These are phyloP conservation scores for Agrochola lychnidis DNA, from an alignment of 2,888 invertebrate genomes.

Conservation along the genomic window DNA sequence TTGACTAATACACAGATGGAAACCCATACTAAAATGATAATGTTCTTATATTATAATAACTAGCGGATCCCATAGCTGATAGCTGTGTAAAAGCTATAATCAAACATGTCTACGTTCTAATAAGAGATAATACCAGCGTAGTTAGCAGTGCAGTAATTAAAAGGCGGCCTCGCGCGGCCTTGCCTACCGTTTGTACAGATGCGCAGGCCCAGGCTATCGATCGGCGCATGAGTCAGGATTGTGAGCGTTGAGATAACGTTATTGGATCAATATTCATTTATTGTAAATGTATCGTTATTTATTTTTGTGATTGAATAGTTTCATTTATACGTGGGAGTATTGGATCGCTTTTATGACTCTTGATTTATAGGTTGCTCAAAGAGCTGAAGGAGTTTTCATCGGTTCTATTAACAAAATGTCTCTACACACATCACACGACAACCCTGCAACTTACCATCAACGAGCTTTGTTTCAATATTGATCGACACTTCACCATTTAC, in stretches of 20 bases:
- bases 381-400: not conserved
- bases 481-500: slow-evolving; percentile 1
- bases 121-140: slow-evolving; percentile 53
- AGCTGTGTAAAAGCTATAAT: slow-evolving; percentile 32
- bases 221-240: slow-evolving; percentile 68
- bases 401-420: not conserved
- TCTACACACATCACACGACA: not conserved
- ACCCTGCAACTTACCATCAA: not conserved
- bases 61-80: not conserved
- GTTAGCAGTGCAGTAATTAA: slow-evolving; percentile 74
- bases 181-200: slow-evolving; percentile 83
- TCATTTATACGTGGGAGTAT: slow-evolving; percentile 17
- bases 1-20: not conserved
- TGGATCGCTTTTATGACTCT: slow-evolving; percentile 10
- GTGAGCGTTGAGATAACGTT: slow-evolving; percentile 56
- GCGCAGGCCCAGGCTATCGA: slow-evolving; percentile 70
- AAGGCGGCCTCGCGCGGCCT: slow-evolving; percentile 81
- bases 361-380: not conserved
- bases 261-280: slow-evolving; percentile 59
- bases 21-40: not conserved
- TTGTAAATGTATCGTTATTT: slow-evolving; percentile 40
- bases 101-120: slow-evolving; percentile 47
- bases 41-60: not conserved
- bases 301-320: slow-evolving; percentile 42
- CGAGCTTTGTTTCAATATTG: slow-evolving; percentile 6